These are phyloP conservation scores for Bombylius major DNA, from an alignment of 2,888 invertebrate genomes.

Conservation along the genomic window DNA sequence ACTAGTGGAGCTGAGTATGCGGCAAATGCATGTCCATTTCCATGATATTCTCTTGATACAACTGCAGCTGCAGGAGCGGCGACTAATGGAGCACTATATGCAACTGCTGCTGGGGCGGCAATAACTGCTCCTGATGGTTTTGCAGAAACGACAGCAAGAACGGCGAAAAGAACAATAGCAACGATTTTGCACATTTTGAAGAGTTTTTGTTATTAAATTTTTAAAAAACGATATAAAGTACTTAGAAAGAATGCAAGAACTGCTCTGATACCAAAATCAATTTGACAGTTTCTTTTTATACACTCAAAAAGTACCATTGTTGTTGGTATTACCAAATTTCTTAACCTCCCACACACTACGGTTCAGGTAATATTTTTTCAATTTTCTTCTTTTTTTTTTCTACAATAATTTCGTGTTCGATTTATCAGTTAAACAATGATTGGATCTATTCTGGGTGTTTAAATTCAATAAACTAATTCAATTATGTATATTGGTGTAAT, in stretches of 20 bases:
- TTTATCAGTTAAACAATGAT: too few species aligned
- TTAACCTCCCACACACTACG: too few species aligned
- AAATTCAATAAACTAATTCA: too few species aligned
- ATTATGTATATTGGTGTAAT: too few species aligned
- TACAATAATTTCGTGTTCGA: too few species aligned
- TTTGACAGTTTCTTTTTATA: not conserved
- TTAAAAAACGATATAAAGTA: too few species aligned
- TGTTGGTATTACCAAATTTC: too few species aligned
- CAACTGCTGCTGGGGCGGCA: not conserved
- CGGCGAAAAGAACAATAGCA: not conserved
- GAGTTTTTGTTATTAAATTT: not conserved
- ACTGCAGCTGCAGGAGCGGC: conserved; percentile 39
- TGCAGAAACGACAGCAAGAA: not conserved
- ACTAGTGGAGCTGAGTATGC: not conserved
- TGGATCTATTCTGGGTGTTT: too few species aligned
- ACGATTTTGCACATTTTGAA: not conserved
- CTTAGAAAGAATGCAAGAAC: not conserved
- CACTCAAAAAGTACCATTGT: too few species aligned
- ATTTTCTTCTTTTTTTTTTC: too few species aligned
- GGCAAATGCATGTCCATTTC: conserved; percentile 12
- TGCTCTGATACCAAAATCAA: not conserved
- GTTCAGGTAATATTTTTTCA: too few species aligned
- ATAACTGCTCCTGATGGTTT: not conserved
- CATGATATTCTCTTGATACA: conserved; percentile 40
- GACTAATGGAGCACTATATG: conserved; percentile 21